A percentile compares a stretch with the other conserved stretches of the same genome.
phyloP scores from a whole-genome alignment of 2,113 vertebrate species.

The Camelus dromedarius region DNA sequence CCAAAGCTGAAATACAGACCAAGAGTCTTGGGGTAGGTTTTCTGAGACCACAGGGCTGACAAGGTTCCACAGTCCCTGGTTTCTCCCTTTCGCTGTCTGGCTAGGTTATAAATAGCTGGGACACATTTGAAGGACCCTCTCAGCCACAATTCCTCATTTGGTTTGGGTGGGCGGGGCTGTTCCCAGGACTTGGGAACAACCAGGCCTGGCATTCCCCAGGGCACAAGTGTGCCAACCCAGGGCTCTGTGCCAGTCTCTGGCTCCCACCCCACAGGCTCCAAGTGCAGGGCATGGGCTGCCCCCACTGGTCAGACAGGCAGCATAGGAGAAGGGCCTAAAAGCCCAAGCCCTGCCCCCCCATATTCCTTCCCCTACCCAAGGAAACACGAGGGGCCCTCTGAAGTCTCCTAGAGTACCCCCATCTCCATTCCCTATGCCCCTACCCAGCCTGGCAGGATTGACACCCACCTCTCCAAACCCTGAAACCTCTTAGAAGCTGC shows the following conservation, averaged over 20 bases:
- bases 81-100: conserved; percentile 37
- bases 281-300: background rate
- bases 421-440: background rate
- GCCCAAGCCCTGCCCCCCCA: background rate
- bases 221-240: conserved; percentile 52
- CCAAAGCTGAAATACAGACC: background rate
- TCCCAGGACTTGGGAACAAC: conserved; percentile 74
- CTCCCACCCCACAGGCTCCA: background rate
- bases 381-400: background rate
- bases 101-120: conserved; percentile 76
- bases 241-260: conserved; percentile 43
- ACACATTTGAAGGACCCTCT: conserved; percentile 73
- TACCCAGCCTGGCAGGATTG: background rate
- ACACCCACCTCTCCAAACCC: background rate
- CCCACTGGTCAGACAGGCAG: background rate
- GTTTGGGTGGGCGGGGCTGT: conserved; percentile 55
- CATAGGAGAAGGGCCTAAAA: background rate
- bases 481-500: conserved; percentile 11
- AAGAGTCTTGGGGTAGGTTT: background rate
- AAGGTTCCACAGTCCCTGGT: background rate
- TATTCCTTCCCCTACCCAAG: background rate
- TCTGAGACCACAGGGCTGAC: background rate
- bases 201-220: conserved; percentile 60
- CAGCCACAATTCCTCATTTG: conserved; percentile 80
- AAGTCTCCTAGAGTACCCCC: background rate